phyloP scores from a whole-genome alignment of 2,113 vertebrate species.

The Dicaeum eximium region DNA sequence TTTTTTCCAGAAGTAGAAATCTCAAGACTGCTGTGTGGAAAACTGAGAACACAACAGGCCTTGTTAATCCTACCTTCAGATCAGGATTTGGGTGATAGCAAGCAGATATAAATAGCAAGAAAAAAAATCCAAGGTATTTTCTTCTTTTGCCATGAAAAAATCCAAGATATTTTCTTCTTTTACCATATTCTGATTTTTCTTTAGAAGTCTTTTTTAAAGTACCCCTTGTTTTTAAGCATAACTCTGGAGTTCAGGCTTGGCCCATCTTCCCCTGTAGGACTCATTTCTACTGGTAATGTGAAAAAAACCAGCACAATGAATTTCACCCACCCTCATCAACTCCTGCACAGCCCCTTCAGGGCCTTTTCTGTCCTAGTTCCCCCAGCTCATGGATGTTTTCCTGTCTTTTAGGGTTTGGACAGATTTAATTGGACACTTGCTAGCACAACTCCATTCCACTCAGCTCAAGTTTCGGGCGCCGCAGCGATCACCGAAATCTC shows the following conservation, averaged over 20 bases:
- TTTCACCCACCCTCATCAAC: neutral
- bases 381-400: neutral
- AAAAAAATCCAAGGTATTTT: neutral
- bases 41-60: neutral
- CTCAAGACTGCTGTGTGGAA: fast-evolving
- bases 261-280: neutral
- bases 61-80: neutral
- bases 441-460: neutral
- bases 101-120: neutral
- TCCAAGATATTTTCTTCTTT: neutral
- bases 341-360: neutral
- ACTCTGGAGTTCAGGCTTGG: neutral
- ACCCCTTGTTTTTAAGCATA: neutral
- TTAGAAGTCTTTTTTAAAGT: neutral
- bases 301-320: neutral
- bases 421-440: slow-evolving; percentile 24
- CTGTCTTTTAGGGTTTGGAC: neutral
- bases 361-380: slow-evolving; percentile 44
- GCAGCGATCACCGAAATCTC: neutral
- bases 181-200: neutral
- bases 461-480: neutral
- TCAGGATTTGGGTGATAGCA: neutral
- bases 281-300: neutral
- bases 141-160: neutral
- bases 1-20: neutral